Evolutionary conservation across 1,140 invertebrate genomes (phyloP), one percentile per base, ranked within the genome.

Genomic region (Monomorium pharaonis): DNA sequence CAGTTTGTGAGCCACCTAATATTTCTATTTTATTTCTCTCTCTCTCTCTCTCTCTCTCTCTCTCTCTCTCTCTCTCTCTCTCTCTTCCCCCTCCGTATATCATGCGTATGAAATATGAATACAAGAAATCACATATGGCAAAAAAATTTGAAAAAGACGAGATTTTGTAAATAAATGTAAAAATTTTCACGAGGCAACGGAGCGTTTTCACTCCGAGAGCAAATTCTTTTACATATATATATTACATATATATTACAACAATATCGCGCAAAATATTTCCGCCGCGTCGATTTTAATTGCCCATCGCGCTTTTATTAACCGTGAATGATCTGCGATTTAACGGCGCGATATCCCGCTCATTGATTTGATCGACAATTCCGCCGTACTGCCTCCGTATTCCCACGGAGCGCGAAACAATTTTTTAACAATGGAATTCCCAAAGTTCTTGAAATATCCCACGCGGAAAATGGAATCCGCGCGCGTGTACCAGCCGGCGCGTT

Each of bases 1-100:
- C 88, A 89, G 88, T 89, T 89, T 89, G 88, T 89, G 63, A 83
- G 49, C 67, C 56, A 86, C 18, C 5, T 65, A n/a, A n/a, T n/a
- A 67, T 69, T 54, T 51, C n/a, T 49, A 54, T 14, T 33, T 54
- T 54, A 33, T 56, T 5, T 3, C 14, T 74, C 14, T 42, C 70
- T 56, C 70, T 74, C 49, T 72, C 14, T 18, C 3, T 10, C 5
- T n/a, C 18, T 18, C 24, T 49, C 6, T 44, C 16, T 37, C 24
- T 30, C 18, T 44, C 18, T 56, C 16, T 18, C 1, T 72, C 14
- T 18, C 3, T 10, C 5, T n/a, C 18, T 18, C 24, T 49, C 6
- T 44, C 16, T 37, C 24, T 30, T 44, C 18, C 44, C 16, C 12
- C 1, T 12, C 18, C 9, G 3, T 33, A 16, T 18, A 69, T 69